These are phyloP conservation scores for Drosophila lini DNA, from an alignment of 1,140 invertebrate genomes.

Conservation along the genomic window DNA sequence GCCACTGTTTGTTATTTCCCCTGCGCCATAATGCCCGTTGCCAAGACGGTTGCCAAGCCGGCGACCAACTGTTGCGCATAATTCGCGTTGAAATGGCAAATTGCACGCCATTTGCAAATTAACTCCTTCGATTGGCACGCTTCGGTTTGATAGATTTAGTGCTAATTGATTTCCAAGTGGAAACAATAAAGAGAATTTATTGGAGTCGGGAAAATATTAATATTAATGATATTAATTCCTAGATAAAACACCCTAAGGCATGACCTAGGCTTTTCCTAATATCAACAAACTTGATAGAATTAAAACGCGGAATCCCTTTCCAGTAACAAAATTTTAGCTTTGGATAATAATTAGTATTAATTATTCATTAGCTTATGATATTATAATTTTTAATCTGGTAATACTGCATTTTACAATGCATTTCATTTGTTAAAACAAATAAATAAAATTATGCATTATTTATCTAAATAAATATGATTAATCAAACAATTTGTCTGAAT, in stretches of 20 bases:
- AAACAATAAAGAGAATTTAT: slow-evolving; percentile 5
- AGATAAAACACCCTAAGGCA: neutral
- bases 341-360: neutral
- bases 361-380: neutral
- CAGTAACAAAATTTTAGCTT: neutral
- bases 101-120: slow-evolving; percentile 48
- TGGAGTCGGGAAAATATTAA: neutral
- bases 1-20: slow-evolving; percentile 60
- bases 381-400: neutral
- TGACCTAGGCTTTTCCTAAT: too few species aligned
- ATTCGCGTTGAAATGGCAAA: slow-evolving; percentile 17
- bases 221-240: neutral
- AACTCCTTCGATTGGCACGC: slow-evolving; percentile 30
- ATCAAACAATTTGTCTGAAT: too few species aligned
- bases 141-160: slow-evolving; percentile 34
- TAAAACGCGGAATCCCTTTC: neutral
- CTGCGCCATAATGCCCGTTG: slow-evolving; percentile 47
- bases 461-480: too few species aligned
- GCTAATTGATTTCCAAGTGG: slow-evolving; percentile 33
- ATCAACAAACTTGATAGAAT: neutral
- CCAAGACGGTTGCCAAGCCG: slow-evolving; percentile 46
- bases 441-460: too few species aligned
- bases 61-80: slow-evolving; percentile 59
- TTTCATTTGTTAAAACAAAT: too few species aligned
- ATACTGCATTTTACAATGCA: neutral